Conservation (phyloP, 2,113 vertebrate species). For the Bettongia penicillata region DNA sequence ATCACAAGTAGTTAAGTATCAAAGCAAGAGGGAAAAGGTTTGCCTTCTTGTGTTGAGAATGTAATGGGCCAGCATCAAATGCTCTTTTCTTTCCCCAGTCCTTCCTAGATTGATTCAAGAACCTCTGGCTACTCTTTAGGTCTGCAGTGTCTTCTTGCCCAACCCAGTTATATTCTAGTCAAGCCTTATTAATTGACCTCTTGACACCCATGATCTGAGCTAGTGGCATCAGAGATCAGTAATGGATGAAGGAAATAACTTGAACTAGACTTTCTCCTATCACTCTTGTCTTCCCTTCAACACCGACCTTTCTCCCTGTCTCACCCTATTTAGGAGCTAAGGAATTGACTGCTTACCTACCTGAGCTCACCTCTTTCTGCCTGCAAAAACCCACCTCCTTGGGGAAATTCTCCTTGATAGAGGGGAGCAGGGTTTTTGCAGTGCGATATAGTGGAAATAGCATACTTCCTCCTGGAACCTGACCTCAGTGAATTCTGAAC, state of each 20-base stretch:
- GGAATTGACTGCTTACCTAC: not conserved
- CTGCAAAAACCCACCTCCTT: no score
- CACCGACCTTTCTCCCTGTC: not conserved
- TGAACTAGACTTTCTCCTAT: not conserved
- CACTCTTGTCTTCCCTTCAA: not conserved
- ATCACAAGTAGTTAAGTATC: not conserved
- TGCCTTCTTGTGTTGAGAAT: not conserved
- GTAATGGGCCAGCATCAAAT: not conserved
- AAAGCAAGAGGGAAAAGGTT: not conserved
- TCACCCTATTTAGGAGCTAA: not conserved
- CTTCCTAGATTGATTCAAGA: not conserved
- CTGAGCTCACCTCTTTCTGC: not conserved
- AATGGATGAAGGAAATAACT: not conserved
- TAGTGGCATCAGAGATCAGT: not conserved
- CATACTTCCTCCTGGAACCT: not conserved
- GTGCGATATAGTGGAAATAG: no score
- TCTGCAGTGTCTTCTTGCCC: not conserved
- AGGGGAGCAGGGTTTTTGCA: no score
- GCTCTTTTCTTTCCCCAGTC: not conserved
- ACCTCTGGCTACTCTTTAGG: not conserved
- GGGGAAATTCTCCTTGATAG: not conserved
- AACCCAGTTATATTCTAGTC: not conserved
- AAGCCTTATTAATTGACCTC: not conserved
- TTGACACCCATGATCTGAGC: not conserved
- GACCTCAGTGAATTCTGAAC: not conserved